A percentile compares a stretch with the other conserved stretches of the same genome.
phyloP scores from a whole-genome alignment of 2,888 invertebrate genomes.

The Diarsia brunnea region DNA sequence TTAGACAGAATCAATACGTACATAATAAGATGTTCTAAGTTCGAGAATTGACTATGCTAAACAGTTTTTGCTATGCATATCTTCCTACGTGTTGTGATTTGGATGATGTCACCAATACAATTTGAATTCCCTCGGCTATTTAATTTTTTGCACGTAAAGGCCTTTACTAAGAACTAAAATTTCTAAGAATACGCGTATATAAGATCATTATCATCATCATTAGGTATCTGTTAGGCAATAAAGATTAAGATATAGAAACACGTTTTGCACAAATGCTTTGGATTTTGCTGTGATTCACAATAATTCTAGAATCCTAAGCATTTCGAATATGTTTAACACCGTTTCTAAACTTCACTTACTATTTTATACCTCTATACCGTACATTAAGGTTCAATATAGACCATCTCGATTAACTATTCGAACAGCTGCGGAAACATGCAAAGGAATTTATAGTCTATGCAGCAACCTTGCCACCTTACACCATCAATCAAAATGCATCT shows the following conservation, averaged over 20 bases:
- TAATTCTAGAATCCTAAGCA: slow-evolving; percentile 28
- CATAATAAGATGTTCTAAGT: not conserved
- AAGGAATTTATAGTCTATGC: slow-evolving; percentile 20
- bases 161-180: not conserved
- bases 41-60: slow-evolving; percentile 4
- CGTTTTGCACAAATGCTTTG: slow-evolving; percentile 36
- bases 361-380: slow-evolving; percentile 11
- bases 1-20: not conserved
- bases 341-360: not conserved
- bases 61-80: slow-evolving; percentile 3
- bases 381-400: slow-evolving; percentile 16
- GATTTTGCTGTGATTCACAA: slow-evolving; percentile 41
- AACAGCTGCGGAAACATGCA: slow-evolving; percentile 24
- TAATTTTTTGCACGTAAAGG: not conserved
- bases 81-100: slow-evolving; percentile 1
- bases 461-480: slow-evolving; percentile 28
- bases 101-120: slow-evolving; percentile 16
- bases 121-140: slow-evolving; percentile 17
- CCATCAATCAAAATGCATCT: slow-evolving; percentile 31
- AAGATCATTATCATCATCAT: not conserved
- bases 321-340: not conserved
- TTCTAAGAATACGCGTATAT: not conserved
- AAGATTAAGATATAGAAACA: slow-evolving; percentile 30
- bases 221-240: not conserved
- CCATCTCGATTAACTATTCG: slow-evolving; percentile 1